Evolutionary conservation across 1,140 invertebrate genomes (phyloP).

Genomic region (Pseudomyrmex pallidus): DNA sequence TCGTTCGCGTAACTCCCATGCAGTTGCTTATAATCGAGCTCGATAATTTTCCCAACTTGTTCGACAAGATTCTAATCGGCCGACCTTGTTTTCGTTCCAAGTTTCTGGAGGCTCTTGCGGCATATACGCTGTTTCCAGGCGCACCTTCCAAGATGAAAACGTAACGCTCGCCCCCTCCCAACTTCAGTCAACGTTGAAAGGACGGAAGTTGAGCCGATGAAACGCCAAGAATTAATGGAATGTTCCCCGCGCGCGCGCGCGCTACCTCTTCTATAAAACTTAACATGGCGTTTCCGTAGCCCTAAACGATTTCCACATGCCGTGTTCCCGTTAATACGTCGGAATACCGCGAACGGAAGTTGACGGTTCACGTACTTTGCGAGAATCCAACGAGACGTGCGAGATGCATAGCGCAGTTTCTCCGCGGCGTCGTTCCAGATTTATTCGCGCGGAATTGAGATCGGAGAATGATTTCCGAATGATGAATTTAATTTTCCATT

Average conservation of each 20-base stretch:
- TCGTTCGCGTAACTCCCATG: slow-evolving; percentile 6
- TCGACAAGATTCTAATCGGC: slow-evolving; percentile 52
- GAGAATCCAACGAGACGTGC: slow-evolving; percentile 11
- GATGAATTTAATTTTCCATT: not conserved
- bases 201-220: slow-evolving; percentile 50
- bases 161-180: slow-evolving; percentile 20
- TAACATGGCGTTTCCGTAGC: slow-evolving; percentile 19
- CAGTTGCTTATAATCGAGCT: slow-evolving; percentile 48
- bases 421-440: not conserved
- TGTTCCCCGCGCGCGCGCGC: not conserved
- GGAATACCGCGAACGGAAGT: slow-evolving; percentile 6
- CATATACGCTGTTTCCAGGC: not conserved
- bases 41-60: slow-evolving; percentile 42
- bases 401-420: slow-evolving; percentile 4
- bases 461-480: too few species aligned
- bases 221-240: slow-evolving; percentile 59
- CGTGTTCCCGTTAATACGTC: slow-evolving; percentile 40
- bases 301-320: slow-evolving; percentile 33
- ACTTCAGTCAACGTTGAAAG: slow-evolving; percentile 44
- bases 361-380: slow-evolving; percentile 8
- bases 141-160: slow-evolving; percentile 43
- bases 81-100: slow-evolving; percentile 40
- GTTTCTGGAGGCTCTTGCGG: not conserved
- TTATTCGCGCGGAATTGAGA: slow-evolving; percentile 8
- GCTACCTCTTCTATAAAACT: slow-evolving; percentile 46